Evolutionary conservation across 2,888 invertebrate genomes (phyloP).

Genomic region (Euplexia lucipara): DNA sequence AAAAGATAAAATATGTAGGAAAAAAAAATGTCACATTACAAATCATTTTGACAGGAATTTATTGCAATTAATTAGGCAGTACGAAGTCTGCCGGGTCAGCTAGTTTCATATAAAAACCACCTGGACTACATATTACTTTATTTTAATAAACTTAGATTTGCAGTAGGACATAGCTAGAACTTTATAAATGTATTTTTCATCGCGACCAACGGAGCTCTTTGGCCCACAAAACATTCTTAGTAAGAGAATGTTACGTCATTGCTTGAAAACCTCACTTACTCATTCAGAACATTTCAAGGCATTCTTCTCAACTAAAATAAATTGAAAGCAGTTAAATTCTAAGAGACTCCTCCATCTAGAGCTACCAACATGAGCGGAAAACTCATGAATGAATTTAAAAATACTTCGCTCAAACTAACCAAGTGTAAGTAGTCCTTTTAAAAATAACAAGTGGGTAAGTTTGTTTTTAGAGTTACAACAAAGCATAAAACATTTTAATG

Average conservation of each 20-base stretch:
- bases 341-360: slow-evolving; percentile 44
- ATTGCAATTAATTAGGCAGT: no score
- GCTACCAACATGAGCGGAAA: slow-evolving; percentile 39
- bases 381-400: slow-evolving; percentile 62
- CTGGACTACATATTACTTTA: no score
- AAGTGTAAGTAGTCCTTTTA: neutral
- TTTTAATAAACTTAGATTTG: no score
- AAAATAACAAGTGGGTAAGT: neutral
- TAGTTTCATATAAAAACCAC: no score
- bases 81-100: no score
- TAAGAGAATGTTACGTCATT: neutral
- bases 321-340: slow-evolving; percentile 60
- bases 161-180: no score
- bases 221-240: neutral
- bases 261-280: slow-evolving; percentile 33
- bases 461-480: neutral
- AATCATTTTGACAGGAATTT: no score
- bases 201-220: neutral
- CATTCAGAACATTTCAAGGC: slow-evolving; percentile 39
- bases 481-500: neutral
- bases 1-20: no score
- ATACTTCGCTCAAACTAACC: slow-evolving; percentile 23
- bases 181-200: neutral
- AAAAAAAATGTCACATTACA: no score
- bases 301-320: slow-evolving; percentile 57